Conservation (phyloP, 92 coral and sea anemone genomes). For the Actinostola sp. region DNA sequence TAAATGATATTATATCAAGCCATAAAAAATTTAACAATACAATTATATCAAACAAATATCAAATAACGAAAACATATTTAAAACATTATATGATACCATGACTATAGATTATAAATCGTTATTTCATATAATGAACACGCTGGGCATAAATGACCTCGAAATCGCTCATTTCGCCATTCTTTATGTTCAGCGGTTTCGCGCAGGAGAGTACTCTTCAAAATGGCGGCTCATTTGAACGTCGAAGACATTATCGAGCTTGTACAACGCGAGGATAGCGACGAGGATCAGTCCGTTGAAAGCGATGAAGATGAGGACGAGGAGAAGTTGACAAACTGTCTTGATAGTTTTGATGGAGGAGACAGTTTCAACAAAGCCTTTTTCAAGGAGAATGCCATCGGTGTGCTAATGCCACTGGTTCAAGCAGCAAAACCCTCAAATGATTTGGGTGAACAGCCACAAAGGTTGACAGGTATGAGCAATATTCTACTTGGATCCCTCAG, state of each 20-base stretch:
- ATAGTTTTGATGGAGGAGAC: constrained; percentile 10
- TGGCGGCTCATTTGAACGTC: constrained; percentile 15
- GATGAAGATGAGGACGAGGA: constrained; percentile 21
- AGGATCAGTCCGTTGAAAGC: constrained; percentile 17
- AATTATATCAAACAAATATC: too few relatives aligned
- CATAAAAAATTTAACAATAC: too few relatives aligned
- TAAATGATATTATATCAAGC: too few relatives aligned
- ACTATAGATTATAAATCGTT: too few relatives aligned
- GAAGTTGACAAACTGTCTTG: constrained; percentile 15
- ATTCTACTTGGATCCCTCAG: neutral
- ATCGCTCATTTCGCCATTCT: constrained; percentile 5
- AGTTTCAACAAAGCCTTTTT: constrained; percentile 11
- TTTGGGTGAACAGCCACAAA: constrained; percentile 22
- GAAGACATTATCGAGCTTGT: neutral
- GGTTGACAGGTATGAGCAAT: neutral
- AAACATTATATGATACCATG: too few relatives aligned
- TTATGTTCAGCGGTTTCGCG: constrained; percentile 12
- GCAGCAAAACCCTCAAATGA: constrained; percentile 1
- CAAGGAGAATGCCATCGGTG: constrained; percentile 19
- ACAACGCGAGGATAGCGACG: constrained; percentile 6
- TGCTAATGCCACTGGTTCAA: constrained; percentile 20
- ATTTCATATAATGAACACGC: too few relatives aligned
- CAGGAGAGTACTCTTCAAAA: constrained; percentile 2
- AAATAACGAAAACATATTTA: too few relatives aligned
- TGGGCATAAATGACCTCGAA: too few relatives aligned